Evolutionary conservation across 2,888 invertebrate genomes (phyloP).

Genomic region (Agrilus cyanescens): DNA sequence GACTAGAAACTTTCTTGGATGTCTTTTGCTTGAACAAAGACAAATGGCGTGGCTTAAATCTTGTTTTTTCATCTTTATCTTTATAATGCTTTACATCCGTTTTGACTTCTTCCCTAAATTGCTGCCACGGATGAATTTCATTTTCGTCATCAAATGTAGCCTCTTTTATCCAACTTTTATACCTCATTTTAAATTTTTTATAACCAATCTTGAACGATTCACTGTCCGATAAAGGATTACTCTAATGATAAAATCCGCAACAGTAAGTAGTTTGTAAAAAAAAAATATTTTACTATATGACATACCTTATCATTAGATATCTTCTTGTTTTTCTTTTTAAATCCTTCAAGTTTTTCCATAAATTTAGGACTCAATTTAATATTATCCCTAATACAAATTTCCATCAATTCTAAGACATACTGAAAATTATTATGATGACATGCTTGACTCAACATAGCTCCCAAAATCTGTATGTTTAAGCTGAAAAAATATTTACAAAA

Average conservation of each 20-base stretch:
- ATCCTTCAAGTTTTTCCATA: conserved; percentile 49
- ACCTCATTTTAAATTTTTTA: conserved; percentile 36
- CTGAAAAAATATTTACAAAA: conserved; percentile 34
- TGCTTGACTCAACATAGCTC: conserved; percentile 59
- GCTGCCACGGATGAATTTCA: conserved; percentile 51
- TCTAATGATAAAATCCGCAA: not conserved
- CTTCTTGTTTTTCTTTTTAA: conserved; percentile 44
- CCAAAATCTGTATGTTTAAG: conserved; percentile 63
- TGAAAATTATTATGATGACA: conserved; percentile 46
- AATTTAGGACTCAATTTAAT: conserved; percentile 51
- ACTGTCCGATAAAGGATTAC: conserved; percentile 7
- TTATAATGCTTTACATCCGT: conserved; percentile 26
- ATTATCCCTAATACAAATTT: conserved; percentile 47
- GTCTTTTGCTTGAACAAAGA: conserved; percentile 29
- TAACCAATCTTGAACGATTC: conserved; percentile 28
- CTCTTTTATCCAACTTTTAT: conserved; percentile 38
- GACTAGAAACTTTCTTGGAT: conserved; percentile 17
- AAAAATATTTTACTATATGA: not conserved
- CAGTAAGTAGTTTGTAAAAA: too few species aligned
- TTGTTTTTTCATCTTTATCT: conserved; percentile 22
- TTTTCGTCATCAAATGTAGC: conserved; percentile 38
- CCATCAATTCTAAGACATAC: conserved; percentile 59
- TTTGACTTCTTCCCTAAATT: conserved; percentile 37
- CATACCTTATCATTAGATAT: conserved; percentile 41
- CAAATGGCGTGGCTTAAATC: conserved; percentile 29